Evolutionary conservation across 2,113 vertebrate genomes (phyloP).

Genomic region (Anser brachyrhynchus): DNA sequence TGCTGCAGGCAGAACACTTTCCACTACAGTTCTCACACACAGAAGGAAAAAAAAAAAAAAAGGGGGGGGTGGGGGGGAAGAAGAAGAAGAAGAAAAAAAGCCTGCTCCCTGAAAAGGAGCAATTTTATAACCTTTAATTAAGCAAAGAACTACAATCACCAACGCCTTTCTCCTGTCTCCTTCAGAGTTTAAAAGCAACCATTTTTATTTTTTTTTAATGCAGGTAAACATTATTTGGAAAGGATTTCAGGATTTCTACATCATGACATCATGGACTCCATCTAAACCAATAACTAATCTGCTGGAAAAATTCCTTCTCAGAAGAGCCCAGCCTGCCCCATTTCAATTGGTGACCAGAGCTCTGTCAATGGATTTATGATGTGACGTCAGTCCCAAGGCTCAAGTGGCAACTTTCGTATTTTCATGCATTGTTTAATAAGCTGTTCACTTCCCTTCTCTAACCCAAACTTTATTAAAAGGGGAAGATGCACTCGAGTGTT

Average conservation of each 20-base stretch:
- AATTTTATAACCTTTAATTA: neutral
- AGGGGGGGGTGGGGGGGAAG: too few relatives aligned
- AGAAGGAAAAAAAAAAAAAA: too few relatives aligned
- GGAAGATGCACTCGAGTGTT: slow-evolving; percentile 52
- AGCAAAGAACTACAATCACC: neutral
- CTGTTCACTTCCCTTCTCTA: slow-evolving; percentile 47
- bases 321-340: slow-evolving; percentile 29
- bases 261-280: slow-evolving; percentile 32
- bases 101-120: neutral
- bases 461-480: slow-evolving; percentile 70
- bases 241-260: neutral
- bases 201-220: neutral
- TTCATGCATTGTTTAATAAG: slow-evolving; percentile 61
- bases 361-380: slow-evolving; percentile 60
- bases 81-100: neutral
- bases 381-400: slow-evolving; percentile 22
- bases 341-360: neutral
- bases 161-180: neutral
- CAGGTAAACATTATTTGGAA: neutral
- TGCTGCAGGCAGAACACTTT: neutral
- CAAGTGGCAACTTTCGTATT: slow-evolving; percentile 51
- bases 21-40: neutral
- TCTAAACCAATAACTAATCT: slow-evolving; percentile 70
- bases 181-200: neutral
- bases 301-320: slow-evolving; percentile 41